These are phyloP conservation scores for Planiliza haematocheilus DNA, from an alignment of 2,113 vertebrate genomes.

Conservation along the genomic window DNA sequence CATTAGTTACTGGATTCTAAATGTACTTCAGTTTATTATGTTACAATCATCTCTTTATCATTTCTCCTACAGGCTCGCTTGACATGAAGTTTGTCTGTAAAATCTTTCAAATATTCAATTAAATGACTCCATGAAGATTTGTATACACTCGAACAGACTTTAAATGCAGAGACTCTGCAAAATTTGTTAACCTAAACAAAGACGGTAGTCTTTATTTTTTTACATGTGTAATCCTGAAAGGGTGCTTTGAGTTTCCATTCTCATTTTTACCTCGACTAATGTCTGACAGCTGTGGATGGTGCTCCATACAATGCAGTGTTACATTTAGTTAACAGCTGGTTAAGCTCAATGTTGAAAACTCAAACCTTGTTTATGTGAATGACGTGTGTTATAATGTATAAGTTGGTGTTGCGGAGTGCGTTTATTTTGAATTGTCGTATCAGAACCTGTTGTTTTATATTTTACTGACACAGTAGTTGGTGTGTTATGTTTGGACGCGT, in stretches of 20 bases:
- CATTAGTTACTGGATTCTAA: too few relatives aligned
- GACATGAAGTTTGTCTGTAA: conserved; percentile 50
- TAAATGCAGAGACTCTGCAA: conserved; percentile 48
- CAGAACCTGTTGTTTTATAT: conserved; percentile 46
- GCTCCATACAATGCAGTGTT: conserved; percentile 65
- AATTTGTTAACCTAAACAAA: conserved; percentile 53
- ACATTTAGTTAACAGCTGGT: conserved; percentile 58
- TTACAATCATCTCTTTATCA: background rate
- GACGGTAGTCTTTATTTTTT: conserved; percentile 47
- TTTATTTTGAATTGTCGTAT: conserved; percentile 52
- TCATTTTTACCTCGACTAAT: conserved; percentile 70
- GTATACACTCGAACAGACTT: conserved; percentile 45
- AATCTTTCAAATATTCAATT: conserved; percentile 44
- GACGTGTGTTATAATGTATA: conserved; percentile 13
- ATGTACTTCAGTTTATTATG: background rate
- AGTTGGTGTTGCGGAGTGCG: conserved; percentile 42
- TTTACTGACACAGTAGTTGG: conserved; percentile 51
- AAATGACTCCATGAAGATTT: conserved; percentile 42
- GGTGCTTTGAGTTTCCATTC: conserved; percentile 62
- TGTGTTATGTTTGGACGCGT: conserved; percentile 46
- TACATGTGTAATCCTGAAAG: conserved; percentile 47
- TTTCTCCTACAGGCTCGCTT: conserved; percentile 54
- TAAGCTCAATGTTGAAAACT: conserved; percentile 57
- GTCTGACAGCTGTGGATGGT: conserved; percentile 52
- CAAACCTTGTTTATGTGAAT: conserved; percentile 46